Base-by-base conservation (phyloP, 2,888 invertebrate genomes). In the Quadroppia sp. region DNA sequence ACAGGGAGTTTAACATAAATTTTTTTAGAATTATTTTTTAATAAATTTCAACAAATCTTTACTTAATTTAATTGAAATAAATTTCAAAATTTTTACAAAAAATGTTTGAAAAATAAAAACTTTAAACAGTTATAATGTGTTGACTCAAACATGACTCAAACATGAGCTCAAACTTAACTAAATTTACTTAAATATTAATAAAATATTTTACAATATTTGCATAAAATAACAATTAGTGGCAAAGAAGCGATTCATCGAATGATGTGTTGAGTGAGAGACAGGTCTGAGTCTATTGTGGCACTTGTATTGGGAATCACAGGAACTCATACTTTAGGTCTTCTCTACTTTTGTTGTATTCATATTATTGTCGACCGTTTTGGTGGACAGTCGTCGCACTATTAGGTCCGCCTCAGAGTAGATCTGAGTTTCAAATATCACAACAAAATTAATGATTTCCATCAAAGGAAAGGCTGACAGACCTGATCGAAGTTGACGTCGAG, bases 401-500 rank as follows among this genome's bases (percentile, higher is more conserved):
- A 20, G 6, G 45, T 73, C 72, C 40, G 64, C 64, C 1, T 67
- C 67, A 28, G 64, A 48, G 25, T 64, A 73, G 32, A 73, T 36
- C 67, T 73, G 23, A n/a, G 11, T 28, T 17, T 25, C 3, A 40
- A 25, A 28, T 48, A 30, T 4, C n/a, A 9, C 1, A 17, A 30
- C 13, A 3, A n/a, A 69, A 20, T 11, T 25, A 25, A 42, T 20
- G 4, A 4, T n/a, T 20, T 69, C 6, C 3, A 2, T 40, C 1
- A 42, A n/a, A 3, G 17, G 23, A 11, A 11, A 9, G 15, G 48
- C 11, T 20, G 40, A 9, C 64, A 69, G 28, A 75, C 75, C 70
- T 75, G 61, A 71, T 89, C 88, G 81, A 91, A 92, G 80, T 86
- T 85, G 30, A 91, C 86, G 81, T 96, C 96, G 71, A 92, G 86